phyloP scores from a whole-genome alignment of 2,113 vertebrate species.

The Taurulus bubalis region DNA sequence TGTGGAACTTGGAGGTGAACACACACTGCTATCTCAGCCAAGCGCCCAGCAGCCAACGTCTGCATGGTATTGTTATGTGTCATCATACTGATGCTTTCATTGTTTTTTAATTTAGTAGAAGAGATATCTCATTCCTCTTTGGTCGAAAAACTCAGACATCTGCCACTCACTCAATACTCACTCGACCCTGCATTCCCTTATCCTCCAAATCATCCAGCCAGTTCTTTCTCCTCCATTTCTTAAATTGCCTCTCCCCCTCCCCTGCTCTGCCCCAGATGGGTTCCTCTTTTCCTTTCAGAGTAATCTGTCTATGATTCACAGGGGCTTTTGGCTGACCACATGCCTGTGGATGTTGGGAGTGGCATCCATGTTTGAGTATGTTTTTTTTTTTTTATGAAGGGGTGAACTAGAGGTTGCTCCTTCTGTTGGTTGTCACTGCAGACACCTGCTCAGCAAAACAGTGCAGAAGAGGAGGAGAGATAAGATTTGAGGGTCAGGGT shows the following conservation, averaged over 20 bases:
- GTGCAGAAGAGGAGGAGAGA: not conserved
- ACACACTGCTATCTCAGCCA: not conserved
- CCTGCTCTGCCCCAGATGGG: conserved; percentile 59
- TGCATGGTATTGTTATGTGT: not conserved
- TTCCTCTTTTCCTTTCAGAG: conserved; percentile 47
- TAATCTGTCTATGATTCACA: conserved; percentile 50
- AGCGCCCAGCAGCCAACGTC: not conserved
- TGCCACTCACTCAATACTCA: conserved; percentile 5
- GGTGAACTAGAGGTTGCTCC: conserved; percentile 63
- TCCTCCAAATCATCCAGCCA: conserved; percentile 35
- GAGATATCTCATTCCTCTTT: not conserved
- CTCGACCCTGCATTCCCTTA: conserved; percentile 32
- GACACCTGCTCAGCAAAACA: conserved; percentile 58
- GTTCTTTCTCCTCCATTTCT: conserved; percentile 59
- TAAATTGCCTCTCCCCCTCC: conserved; percentile 47
- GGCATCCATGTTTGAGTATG: conserved; percentile 51
- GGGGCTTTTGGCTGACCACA: conserved; percentile 58
- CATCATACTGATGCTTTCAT: not conserved
- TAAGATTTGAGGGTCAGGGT: not conserved
- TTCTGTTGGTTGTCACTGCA: conserved; percentile 41
- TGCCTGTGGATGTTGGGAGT: conserved; percentile 53
- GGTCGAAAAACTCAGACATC: conserved; percentile 36
- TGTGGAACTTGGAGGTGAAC: conserved; percentile 3
- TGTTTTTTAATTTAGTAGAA: not conserved
- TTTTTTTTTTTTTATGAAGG: conserved; percentile 21